These are phyloP conservation scores for Accipiter virgatus DNA, from an alignment of 2,113 vertebrate genomes.

Conservation along the genomic window DNA sequence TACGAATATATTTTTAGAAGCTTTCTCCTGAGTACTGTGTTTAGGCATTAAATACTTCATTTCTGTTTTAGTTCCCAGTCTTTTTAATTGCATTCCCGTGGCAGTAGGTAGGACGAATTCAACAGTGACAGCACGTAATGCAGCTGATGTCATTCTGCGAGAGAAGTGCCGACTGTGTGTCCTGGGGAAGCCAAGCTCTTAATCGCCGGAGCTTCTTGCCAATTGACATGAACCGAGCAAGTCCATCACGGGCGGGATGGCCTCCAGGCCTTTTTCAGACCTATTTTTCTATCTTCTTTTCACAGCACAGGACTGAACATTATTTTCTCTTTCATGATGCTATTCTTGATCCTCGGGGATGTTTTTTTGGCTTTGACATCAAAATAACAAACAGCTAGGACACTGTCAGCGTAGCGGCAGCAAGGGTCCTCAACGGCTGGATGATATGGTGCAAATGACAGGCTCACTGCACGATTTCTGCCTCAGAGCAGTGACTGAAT, in stretches of 20 bases:
- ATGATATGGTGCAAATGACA: fast-evolving
- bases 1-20: background rate
- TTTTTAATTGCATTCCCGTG: background rate
- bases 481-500: background rate
- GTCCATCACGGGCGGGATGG: too few relatives aligned
- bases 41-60: background rate
- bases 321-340: background rate
- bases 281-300: background rate
- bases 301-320: background rate
- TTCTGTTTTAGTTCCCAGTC: background rate
- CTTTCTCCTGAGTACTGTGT: background rate
- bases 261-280: background rate
- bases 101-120: background rate
- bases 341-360: background rate
- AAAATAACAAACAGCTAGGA: background rate
- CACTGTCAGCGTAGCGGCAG: background rate
- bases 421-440: too few relatives aligned
- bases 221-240: background rate
- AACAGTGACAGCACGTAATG: background rate
- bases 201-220: background rate
- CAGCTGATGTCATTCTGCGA: background rate
- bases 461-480: background rate
- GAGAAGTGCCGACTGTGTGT: fast-evolving
- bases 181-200: background rate
- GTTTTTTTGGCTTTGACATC: background rate